Percentiles rank a stretch among this genome's conserved stretches.
These are phyloP conservation scores for Diadegma fenestrale DNA, from an alignment of 2,888 invertebrate genomes.

Conservation along the genomic window DNA sequence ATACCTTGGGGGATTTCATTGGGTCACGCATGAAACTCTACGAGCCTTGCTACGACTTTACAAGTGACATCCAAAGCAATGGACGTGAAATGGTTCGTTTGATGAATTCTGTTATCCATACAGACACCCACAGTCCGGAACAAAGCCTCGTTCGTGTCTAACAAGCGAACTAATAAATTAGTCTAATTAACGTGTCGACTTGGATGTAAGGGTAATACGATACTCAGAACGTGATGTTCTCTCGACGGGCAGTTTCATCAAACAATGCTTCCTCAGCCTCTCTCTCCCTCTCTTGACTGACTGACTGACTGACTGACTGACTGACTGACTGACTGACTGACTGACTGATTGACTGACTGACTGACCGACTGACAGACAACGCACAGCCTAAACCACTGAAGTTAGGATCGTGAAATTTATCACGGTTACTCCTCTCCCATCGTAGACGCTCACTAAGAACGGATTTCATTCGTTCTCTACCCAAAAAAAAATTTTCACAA, in stretches of 20 bases:
- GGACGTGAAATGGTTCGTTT: constrained; percentile 48
- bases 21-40: constrained; percentile 13
- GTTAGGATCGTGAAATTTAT: no score
- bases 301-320: no score
- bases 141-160: constrained; percentile 31
- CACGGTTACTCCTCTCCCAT: no score
- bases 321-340: no score
- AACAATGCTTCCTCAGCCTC: constrained; percentile 12
- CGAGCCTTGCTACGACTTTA: no score
- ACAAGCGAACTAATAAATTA: constrained; percentile 61
- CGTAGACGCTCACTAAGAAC: no score
- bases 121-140: not conserved
- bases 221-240: constrained; percentile 17
- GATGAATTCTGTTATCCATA: constrained; percentile 51
- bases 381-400: no score
- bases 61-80: constrained; percentile 10
- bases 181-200: constrained; percentile 55
- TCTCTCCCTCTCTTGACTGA: constrained; percentile 3
- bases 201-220: constrained; percentile 20
- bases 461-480: no score
- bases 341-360: no score
- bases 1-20: constrained; percentile 15
- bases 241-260: constrained; percentile 19
- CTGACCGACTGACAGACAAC: no score
- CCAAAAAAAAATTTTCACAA: no score